A percentile compares a stretch with the other conserved stretches of the same genome.
phyloP scores from a whole-genome alignment of 2,797 vertebrate genomes.

The Sphenodon punctatus region DNA sequence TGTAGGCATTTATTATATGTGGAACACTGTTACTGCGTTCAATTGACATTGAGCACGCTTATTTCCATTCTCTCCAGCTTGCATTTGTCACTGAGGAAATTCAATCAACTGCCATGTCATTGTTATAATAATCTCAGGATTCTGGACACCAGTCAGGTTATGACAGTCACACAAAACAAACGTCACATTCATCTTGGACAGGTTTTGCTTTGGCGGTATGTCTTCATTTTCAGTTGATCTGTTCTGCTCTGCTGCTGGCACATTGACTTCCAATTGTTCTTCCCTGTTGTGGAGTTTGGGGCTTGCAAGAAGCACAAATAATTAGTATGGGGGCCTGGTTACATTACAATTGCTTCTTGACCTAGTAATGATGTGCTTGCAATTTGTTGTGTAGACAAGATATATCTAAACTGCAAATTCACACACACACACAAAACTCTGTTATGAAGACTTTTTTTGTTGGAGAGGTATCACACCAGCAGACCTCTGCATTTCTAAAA shows the following conservation, averaged over 20 bases:
- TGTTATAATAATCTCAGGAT: slow-evolving; percentile 19
- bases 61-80: background rate
- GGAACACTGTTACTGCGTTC: background rate
- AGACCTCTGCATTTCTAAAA: background rate
- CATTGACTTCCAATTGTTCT: background rate
- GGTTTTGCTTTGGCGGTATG: background rate
- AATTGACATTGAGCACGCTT: background rate
- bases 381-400: background rate
- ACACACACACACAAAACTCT: too few relatives aligned
- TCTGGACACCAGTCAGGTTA: slow-evolving; percentile 33
- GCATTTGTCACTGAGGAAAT: slow-evolving; percentile 31
- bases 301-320: background rate
- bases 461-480: background rate
- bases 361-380: background rate
- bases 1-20: background rate
- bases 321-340: background rate
- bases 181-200: background rate
- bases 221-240: slow-evolving; percentile 7
- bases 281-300: background rate
- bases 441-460: too few relatives aligned
- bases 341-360: background rate
- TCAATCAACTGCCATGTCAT: slow-evolving; percentile 13
- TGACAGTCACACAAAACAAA: background rate
- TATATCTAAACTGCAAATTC: too few relatives aligned
- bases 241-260: background rate